phyloP scores from a whole-genome alignment of 2,888 invertebrate genomes.

The Harmothoe impar region DNA sequence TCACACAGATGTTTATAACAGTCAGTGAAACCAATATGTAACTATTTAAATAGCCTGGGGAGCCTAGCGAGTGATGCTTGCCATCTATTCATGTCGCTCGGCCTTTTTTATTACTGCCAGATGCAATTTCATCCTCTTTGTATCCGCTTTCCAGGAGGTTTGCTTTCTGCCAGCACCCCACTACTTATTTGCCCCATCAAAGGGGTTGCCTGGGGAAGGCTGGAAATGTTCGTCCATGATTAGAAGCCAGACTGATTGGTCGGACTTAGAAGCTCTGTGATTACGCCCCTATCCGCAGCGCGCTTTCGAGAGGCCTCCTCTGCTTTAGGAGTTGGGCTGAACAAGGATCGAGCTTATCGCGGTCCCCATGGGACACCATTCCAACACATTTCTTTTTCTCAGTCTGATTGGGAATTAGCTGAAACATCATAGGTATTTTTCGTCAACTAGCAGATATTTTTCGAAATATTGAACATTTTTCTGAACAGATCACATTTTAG shows the following conservation, averaged over 20 bases:
- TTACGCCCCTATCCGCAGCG: neutral
- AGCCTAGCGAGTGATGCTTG: neutral
- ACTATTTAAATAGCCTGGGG: neutral
- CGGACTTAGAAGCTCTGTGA: slow-evolving; percentile 25
- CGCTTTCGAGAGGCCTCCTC: too few relatives aligned
- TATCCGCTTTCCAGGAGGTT: neutral
- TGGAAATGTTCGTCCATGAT: neutral
- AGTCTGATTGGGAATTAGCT: too few relatives aligned
- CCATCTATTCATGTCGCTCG: neutral
- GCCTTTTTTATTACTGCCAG: neutral
- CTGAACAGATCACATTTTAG: too few relatives aligned
- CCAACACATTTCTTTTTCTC: too few relatives aligned
- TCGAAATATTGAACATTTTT: too few relatives aligned
- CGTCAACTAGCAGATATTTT: neutral
- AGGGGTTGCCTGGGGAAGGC: neutral
- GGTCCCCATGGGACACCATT: too few relatives aligned
- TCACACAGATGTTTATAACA: neutral
- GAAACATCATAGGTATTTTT: neutral
- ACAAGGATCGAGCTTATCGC: neutral
- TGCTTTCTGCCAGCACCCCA: neutral
- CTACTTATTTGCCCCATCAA: neutral
- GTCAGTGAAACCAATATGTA: neutral
- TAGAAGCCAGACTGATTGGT: slow-evolving; percentile 14
- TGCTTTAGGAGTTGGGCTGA: neutral
- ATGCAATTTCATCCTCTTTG: neutral